Evolutionary conservation across 1,140 invertebrate species (phyloP), one percentile per base, ranked within the genome.

Genomic region (Neoseiulus cucumeris): DNA sequence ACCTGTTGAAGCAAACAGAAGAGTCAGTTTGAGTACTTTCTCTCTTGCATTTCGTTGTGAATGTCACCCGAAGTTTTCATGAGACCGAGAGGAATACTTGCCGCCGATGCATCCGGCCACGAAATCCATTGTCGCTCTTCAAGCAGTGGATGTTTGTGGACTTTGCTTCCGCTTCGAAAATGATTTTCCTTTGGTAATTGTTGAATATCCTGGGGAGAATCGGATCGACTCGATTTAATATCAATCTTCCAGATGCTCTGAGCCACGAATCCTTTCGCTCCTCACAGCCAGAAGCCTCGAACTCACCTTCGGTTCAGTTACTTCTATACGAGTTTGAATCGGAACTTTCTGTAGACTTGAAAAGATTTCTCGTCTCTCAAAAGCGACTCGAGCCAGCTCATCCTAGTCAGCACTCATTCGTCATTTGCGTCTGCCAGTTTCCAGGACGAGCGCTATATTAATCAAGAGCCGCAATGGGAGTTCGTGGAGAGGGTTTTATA

Each of bases 21-120:
- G n/a, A n/a, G n/a, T n/a, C n/a, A n/a, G n/a, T n/a, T n/a, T n/a
- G n/a, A n/a, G n/a, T n/a, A n/a, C n/a, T n/a, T n/a, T n/a, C n/a
- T n/a, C n/a, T n/a, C n/a, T n/a, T n/a, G n/a, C n/a, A n/a, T n/a
- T n/a, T n/a, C n/a, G n/a, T n/a, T n/a, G n/a, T n/a, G n/a, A n/a
- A n/a, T n/a, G n/a, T n/a, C n/a, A n/a, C n/a, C n/a, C n/a, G n/a
- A n/a, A n/a, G n/a, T n/a, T n/a, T n/a, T n/a, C n/a, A n/a, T n/a
- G n/a, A n/a, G n/a, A n/a, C n/a, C n/a, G 39, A 7, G 64, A 17
- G 64, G 14, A 18, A 51, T 33, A 73, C 74, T 79, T 80, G 87
- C 86, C 86, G 80, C 87, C 87, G 66, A 88, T 72, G 72, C 85
- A 88, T 72, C 87, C 87, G 70, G 87, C 86, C 66, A 85, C 72